Conservation (phyloP, 2,797 vertebrate species). For the Epinephelus coioides region DNA sequence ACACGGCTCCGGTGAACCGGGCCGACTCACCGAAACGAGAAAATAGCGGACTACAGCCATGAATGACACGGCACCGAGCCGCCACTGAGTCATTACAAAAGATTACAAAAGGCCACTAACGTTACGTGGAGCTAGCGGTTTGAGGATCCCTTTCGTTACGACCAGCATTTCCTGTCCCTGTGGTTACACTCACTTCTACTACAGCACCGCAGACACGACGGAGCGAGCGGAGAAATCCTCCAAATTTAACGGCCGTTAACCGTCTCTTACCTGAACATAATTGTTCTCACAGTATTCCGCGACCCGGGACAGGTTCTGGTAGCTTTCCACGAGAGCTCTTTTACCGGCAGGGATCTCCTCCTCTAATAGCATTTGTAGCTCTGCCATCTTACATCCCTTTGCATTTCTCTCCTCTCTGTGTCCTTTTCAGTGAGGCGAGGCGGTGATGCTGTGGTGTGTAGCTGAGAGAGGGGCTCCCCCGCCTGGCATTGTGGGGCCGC, state of each 20-base stretch:
- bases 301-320: constrained; percentile 96
- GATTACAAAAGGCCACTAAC: constrained; percentile 25
- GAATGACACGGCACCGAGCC: constrained; percentile 19
- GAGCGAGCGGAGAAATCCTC: constrained; percentile 17
- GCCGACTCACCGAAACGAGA: not conserved
- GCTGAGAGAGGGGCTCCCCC: constrained; percentile 89
- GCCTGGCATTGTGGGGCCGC: constrained; percentile 86
- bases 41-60: constrained; percentile 2
- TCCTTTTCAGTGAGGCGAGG: constrained; percentile 69
- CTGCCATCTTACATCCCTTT: constrained; percentile 95
- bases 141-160: constrained; percentile 51
- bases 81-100: not conserved
- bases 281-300: constrained; percentile 99
- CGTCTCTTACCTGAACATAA: constrained; percentile 95
- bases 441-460: constrained; percentile 83
- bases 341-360: constrained; percentile 99
- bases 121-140: constrained; percentile 58
- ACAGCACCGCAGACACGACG: constrained; percentile 72
- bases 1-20: constrained; percentile 30
- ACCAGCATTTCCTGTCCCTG: constrained; percentile 81
- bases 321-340: constrained; percentile 97
- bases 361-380: constrained; percentile 99
- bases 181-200: constrained; percentile 72
- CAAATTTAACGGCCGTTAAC: constrained; percentile 5
- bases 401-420: constrained; percentile 78